phyloP scores from a whole-genome alignment of 2,888 invertebrate species.

The Acleris cristana region DNA sequence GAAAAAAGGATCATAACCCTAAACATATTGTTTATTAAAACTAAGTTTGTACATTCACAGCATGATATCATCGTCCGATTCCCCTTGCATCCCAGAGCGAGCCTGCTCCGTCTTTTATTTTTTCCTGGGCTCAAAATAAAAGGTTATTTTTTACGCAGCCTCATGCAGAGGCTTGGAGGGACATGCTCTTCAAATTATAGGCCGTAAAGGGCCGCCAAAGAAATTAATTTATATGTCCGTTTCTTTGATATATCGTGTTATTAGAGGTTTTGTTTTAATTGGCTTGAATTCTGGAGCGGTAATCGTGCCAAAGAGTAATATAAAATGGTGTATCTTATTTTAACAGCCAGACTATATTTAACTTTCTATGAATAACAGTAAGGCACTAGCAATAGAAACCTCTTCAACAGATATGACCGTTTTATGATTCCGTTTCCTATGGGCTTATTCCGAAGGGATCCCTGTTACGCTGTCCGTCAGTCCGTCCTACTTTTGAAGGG shows the following conservation, averaged over 20 bases:
- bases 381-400: too few relatives aligned
- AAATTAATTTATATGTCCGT: slow-evolving; percentile 34
- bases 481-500: not conserved
- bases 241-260: slow-evolving; percentile 33
- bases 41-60: not conserved
- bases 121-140: slow-evolving; percentile 19
- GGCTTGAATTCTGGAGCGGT: slow-evolving; percentile 4
- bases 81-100: not conserved
- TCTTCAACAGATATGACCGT: too few relatives aligned
- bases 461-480: too few relatives aligned
- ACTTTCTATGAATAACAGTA: too few relatives aligned
- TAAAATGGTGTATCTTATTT: too few relatives aligned
- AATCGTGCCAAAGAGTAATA: too few relatives aligned
- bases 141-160: slow-evolving; percentile 14
- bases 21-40: not conserved
- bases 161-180: slow-evolving; percentile 20
- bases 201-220: slow-evolving; percentile 30
- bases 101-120: slow-evolving; percentile 3
- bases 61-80: slow-evolving; percentile 22
- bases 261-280: slow-evolving; percentile 33
- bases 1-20: too few relatives aligned
- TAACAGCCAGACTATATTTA: too few relatives aligned
- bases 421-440: too few relatives aligned
- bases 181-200: slow-evolving; percentile 29
- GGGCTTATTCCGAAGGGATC: too few relatives aligned